These are phyloP conservation scores for Bombus consobrinus DNA, from an alignment of 1,140 invertebrate genomes.

Conservation along the genomic window DNA sequence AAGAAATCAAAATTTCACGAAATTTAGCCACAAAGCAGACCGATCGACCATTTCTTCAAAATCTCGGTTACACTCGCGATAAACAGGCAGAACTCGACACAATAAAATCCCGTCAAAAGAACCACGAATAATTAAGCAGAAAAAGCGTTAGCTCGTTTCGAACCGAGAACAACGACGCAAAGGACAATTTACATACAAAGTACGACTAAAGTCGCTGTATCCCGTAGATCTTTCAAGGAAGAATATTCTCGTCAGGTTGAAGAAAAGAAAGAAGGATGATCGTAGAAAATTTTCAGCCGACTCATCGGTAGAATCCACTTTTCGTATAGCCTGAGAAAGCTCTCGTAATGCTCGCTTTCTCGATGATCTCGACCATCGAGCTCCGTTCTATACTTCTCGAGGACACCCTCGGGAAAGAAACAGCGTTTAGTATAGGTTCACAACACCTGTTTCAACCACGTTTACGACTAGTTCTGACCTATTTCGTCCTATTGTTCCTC, in stretches of 20 bases:
- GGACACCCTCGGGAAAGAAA: not conserved
- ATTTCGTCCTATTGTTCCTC: conserved; percentile 38
- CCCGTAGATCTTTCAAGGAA: not conserved
- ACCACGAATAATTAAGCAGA: conserved; percentile 16
- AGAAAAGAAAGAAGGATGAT: conserved; percentile 10
- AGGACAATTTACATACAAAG: not conserved
- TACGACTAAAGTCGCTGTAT: not conserved
- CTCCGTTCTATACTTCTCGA: not conserved
- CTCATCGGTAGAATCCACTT: conserved; percentile 8
- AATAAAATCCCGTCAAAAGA: not conserved
- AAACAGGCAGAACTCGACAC: not conserved
- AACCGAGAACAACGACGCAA: not conserved
- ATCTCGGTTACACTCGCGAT: not conserved
- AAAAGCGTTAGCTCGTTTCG: not conserved
- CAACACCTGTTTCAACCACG: conserved; percentile 23
- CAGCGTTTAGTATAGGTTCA: conserved; percentile 4
- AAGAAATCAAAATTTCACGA: not conserved
- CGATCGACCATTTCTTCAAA: not conserved
- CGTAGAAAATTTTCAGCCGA: conserved; percentile 13
- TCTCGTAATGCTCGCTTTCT: conserved; percentile 30
- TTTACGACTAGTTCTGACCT: conserved; percentile 8
- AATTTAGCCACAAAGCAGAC: not conserved
- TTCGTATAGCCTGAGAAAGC: conserved; percentile 14
- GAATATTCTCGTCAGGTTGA: not conserved
- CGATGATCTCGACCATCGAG: not conserved